Percentiles rank a stretch among this genome's conserved stretches.
These are phyloP conservation scores for Andricus quercusramuli DNA, from an alignment of 2,888 invertebrate genomes.

Conservation along the genomic window DNA sequence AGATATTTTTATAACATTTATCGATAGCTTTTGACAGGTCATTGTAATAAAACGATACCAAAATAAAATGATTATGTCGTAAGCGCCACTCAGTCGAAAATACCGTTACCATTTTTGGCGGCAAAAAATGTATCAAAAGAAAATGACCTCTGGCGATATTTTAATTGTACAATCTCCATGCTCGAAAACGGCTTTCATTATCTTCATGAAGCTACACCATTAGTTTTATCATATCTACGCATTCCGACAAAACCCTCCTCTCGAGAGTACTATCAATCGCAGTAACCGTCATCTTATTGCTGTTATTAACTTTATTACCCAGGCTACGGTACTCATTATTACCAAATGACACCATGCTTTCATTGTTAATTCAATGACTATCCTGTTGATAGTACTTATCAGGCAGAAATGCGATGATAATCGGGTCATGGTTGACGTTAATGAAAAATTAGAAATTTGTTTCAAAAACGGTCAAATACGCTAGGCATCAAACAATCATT, in stretches of 20 bases:
- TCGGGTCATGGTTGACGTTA: no score
- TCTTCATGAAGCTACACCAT: constrained; percentile 19
- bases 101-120: constrained; percentile 17
- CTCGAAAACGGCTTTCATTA: constrained; percentile 12
- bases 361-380: no score
- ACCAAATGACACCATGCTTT: background rate
- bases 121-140: background rate
- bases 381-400: no score
- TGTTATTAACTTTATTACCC: constrained; percentile 20
- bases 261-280: constrained; percentile 1
- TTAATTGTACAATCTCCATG: constrained; percentile 12
- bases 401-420: no score
- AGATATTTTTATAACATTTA: background rate
- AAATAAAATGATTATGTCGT: background rate
- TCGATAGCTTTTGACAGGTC: background rate
- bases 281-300: background rate
- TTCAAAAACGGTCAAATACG: no score
- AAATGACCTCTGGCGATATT: background rate
- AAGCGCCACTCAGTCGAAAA: background rate
- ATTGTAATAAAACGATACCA: background rate
- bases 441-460: no score
- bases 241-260: background rate
- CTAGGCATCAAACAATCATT: no score
- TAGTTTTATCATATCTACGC: constrained; percentile 11
- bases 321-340: background rate